Evolutionary conservation across 2,113 vertebrate genomes (phyloP).

Genomic region (Polyodon spathula): DNA sequence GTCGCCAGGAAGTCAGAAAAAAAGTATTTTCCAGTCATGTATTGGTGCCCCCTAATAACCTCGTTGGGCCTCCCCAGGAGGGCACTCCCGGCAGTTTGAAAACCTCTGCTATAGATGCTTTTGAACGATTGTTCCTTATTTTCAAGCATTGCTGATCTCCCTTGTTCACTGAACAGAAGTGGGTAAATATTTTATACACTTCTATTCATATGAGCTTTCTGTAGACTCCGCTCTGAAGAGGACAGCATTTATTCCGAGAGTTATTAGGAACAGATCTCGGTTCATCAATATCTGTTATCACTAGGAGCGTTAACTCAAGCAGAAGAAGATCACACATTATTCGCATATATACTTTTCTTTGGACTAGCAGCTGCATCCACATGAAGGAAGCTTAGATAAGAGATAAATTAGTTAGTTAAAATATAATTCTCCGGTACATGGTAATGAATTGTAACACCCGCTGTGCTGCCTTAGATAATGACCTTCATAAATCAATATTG

Average conservation of each 20-base stretch:
- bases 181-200: too few species aligned
- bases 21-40: too few species aligned
- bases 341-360: background rate
- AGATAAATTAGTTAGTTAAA: conserved; percentile 67
- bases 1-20: too few species aligned
- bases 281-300: background rate
- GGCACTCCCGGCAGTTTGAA: too few species aligned
- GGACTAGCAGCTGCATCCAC: background rate
- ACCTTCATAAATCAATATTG: conserved; percentile 55
- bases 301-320: background rate
- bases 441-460: conserved; percentile 40
- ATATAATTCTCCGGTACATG: conserved; percentile 40
- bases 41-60: too few species aligned
- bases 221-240: background rate
- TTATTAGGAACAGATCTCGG: background rate
- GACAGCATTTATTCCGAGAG: background rate
- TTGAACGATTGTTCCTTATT: too few species aligned
- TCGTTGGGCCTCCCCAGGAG: too few species aligned
- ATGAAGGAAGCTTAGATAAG: conserved; percentile 44
- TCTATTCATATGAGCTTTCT: background rate
- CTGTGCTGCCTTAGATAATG: conserved; percentile 47
- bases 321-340: background rate
- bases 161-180: too few species aligned
- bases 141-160: too few species aligned
- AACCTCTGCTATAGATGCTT: too few species aligned